Percentiles rank a stretch among this genome's conserved stretches.
These are phyloP conservation scores for Channa striata DNA, from an alignment of 2,797 vertebrate genomes.

Conservation along the genomic window DNA sequence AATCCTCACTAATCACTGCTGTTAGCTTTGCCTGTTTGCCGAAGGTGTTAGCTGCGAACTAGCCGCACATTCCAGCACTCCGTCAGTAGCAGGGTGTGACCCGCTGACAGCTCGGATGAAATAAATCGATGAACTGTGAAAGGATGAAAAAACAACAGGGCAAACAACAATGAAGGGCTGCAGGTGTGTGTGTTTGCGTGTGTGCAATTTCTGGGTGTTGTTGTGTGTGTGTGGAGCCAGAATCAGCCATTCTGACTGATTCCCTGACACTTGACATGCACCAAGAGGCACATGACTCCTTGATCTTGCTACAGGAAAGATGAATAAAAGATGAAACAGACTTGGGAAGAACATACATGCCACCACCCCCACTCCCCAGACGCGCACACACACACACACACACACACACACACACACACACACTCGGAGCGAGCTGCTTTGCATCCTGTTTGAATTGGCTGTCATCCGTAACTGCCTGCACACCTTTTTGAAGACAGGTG, in stretches of 20 bases:
- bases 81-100: slow-evolving; percentile 45
- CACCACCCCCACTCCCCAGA: slow-evolving; percentile 65
- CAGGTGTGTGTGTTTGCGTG: slow-evolving; percentile 42
- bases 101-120: slow-evolving; percentile 51
- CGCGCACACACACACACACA: slow-evolving; percentile 33
- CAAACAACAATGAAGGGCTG: slow-evolving; percentile 49
- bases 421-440: slow-evolving; percentile 67
- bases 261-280: slow-evolving; percentile 82
- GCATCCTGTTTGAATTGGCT: slow-evolving; percentile 84
- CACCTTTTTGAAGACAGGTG: slow-evolving; percentile 81
- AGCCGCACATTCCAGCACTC: slow-evolving; percentile 53
- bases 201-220: slow-evolving; percentile 17
- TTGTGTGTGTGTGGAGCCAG: slow-evolving; percentile 54
- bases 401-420: slow-evolving; percentile 15
- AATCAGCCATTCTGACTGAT: slow-evolving; percentile 77
- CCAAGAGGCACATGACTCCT: slow-evolving; percentile 76
- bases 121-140: slow-evolving; percentile 48
- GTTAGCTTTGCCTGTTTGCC: slow-evolving; percentile 80
- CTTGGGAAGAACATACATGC: slow-evolving; percentile 74
- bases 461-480: slow-evolving; percentile 77
- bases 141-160: slow-evolving; percentile 43
- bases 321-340: slow-evolving; percentile 85
- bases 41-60: slow-evolving; percentile 74
- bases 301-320: slow-evolving; percentile 78
- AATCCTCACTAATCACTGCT: slow-evolving; percentile 78